These are phyloP conservation scores for Beris morrisii DNA, from an alignment of 2,888 invertebrate genomes.

Conservation along the genomic window DNA sequence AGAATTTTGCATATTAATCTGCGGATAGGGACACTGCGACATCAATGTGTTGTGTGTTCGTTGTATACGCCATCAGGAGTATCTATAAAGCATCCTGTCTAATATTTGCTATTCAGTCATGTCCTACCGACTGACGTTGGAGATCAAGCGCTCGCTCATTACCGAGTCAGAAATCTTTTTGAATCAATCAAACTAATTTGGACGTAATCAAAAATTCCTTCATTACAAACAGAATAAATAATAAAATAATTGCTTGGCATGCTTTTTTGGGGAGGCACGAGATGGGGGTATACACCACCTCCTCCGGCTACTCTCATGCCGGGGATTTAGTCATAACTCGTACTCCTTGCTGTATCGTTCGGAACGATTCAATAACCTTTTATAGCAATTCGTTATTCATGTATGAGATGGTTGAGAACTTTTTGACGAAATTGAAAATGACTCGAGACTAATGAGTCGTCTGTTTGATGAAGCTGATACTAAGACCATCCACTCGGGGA, in stretches of 20 bases:
- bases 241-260: slow-evolving; percentile 40
- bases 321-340: no score
- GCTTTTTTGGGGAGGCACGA: slow-evolving; percentile 9
- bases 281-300: no score
- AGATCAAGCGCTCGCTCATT: slow-evolving; percentile 38
- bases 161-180: slow-evolving; percentile 39
- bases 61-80: slow-evolving; percentile 1
- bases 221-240: slow-evolving; percentile 42
- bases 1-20: slow-evolving; percentile 38
- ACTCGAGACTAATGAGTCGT: no score
- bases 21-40: slow-evolving; percentile 33
- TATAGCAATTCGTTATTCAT: no score
- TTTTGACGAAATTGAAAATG: no score
- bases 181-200: slow-evolving; percentile 42
- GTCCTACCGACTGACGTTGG: slow-evolving; percentile 2
- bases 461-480: no score
- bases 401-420: no score
- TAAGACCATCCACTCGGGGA: no score
- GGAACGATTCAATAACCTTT: no score
- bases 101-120: not conserved
- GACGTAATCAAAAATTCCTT: slow-evolving; percentile 41
- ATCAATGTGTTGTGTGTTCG: slow-evolving; percentile 18
- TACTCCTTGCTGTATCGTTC: no score
- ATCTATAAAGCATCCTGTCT: slow-evolving; percentile 16
- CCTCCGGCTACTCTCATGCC: no score